Evolutionary conservation across 2,888 invertebrate genomes (phyloP).

Genomic region (Pristionchus maxplancki): DNA sequence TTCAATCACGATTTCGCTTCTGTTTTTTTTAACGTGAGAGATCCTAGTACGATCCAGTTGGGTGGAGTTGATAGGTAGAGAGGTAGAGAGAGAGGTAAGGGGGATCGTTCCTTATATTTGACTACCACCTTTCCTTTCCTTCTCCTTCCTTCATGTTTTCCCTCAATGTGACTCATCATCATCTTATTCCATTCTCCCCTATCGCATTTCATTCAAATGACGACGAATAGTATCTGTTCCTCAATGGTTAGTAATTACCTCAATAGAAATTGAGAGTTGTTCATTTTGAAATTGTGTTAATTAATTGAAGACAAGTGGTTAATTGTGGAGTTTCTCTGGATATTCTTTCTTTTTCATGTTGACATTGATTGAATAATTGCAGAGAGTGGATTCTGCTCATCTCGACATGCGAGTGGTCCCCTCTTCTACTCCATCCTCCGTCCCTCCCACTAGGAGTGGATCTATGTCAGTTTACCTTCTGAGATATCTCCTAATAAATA

Average conservation of each 20-base stretch:
- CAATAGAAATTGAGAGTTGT: neutral
- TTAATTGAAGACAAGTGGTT: neutral
- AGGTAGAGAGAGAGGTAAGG: neutral
- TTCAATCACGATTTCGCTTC: neutral
- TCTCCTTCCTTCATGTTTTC: constrained; percentile 6
- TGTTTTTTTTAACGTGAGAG: neutral
- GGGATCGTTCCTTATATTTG: neutral
- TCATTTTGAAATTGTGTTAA: neutral
- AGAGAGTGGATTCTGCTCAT: neutral
- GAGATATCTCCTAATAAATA: neutral
- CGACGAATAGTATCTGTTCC: neutral
- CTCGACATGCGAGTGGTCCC: neutral
- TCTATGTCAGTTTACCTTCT: constrained; percentile 13
- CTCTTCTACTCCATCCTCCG: neutral
- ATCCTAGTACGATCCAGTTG: neutral
- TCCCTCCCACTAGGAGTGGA: neutral
- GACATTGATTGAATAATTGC: neutral
- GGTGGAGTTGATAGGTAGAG: neutral
- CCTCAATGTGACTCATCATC: constrained; percentile 30
- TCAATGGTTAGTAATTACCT: neutral
- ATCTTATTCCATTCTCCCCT: neutral
- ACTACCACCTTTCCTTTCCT: constrained; percentile 27
- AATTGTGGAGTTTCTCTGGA: neutral
- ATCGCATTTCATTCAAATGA: neutral
- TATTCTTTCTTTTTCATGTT: neutral